Evolutionary conservation across 2,113 vertebrate genomes (phyloP), one percentile per base, ranked within the genome.

Genomic region (Hippocampus mohnikei): DNA sequence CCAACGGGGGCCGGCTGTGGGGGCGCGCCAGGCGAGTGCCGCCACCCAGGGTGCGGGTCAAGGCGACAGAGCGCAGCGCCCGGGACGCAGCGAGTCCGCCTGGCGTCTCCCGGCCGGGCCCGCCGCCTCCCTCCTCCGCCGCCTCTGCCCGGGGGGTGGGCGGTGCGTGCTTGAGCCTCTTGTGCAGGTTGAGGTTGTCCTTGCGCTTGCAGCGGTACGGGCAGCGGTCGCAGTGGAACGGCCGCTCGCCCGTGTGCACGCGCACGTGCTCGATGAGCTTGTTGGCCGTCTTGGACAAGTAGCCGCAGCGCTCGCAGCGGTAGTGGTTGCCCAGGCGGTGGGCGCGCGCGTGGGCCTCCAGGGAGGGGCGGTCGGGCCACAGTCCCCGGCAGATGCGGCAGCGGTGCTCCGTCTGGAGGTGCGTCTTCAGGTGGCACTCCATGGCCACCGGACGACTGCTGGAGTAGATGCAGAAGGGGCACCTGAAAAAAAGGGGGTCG

Each of bases 141-240:
- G 75, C 92, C 94, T 74, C 42, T 12, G 21, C 21, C 52, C 52
- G 55, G n/a, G 23, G 55, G 12, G 23, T 3, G 55, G 55, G 95
- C 25, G 96, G 96, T 71, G 96, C 95, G 71, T 99, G 97, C 92
- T 98, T 99, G 92, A 99, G 95, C 94, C 95, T 97, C 93, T 97
- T 98, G 96, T 99, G 97, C 94, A 99, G 94, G 92, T 98, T 98
- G 91, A 99, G 97, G 97, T 99, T 99, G 96, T 99, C 97, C 95
- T 99, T 99, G 94, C 97, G 97, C 89, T 98, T 98, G 94, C 97
- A 99, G 96, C 97, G 97, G 88, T 99, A 99, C 90, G 95, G 93
- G 94, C 97, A 99, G 95, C 95, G 96, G 94, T 99, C 97, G 93
- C 97, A 99, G 95, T 96, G 97, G 94, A 98, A 99, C 91, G 97